Base-by-base conservation (phyloP, 1,140 invertebrate genomes). In the Lerema accius region DNA sequence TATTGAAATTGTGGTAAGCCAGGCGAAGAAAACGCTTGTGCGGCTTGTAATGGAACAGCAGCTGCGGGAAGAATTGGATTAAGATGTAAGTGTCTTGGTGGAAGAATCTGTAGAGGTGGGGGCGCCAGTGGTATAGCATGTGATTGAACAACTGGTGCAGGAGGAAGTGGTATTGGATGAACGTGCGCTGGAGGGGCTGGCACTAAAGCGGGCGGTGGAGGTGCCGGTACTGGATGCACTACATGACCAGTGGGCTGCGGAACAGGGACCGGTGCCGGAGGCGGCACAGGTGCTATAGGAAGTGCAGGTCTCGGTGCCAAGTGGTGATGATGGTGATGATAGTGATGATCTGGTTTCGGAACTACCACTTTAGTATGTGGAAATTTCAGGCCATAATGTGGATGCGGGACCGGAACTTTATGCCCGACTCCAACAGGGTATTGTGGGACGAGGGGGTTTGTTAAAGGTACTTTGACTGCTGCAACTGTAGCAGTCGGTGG, bases 261-360 rank as follows among this genome's bases (percentile, higher is more conserved):
- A 7, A 83, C 63, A n/a, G 74, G 78, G 7, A 77, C 63, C 0
- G 40, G 53, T 0, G 64, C 48, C 0, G 67, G 67, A 13, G 71
- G 69, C n/a, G 63, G 63, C 7, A 75, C 35, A 7, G 78, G 81
- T 19, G 82, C 64, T 2, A 90, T 63, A 0, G 84, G 87, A 0
- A 85, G 53, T 0, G 82, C 51, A 7, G 86, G 81, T 48, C 63
- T 85, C 6, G 82, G 78, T 0, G 73, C 65, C 2, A 90, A 73
- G 17, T 90, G 89, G 42, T 88, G 89, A 64, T 90, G 89, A 43
- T 89, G 84, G 42, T 91, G 89, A 63, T 86, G 82, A 55, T 80
- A 89, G 49, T 89, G 82, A 42, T 83, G 76, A 48, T 89, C 84
- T 0, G 84, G 78, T 35, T 78, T 84, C 1, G 78, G 73, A 0